A percentile compares a stretch with the other conserved stretches of the same genome.
These are phyloP conservation scores for Drosophila cardini DNA, from an alignment of 1,140 invertebrate species.

Conservation along the genomic window DNA sequence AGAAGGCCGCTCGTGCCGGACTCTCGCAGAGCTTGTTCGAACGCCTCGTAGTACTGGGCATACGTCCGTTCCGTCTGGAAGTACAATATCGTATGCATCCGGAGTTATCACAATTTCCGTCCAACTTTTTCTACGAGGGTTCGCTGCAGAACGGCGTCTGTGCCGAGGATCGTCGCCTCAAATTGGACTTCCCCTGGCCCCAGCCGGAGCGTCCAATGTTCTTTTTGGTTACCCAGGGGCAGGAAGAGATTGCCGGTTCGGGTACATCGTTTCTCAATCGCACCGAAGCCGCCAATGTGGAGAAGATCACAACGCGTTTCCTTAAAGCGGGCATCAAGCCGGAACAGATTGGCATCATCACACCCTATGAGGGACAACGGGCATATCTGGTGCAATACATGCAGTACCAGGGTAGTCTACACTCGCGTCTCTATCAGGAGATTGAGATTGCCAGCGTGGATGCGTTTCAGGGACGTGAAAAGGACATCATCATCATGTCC, in stretches of 20 bases:
- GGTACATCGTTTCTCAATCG: conserved; percentile 99
- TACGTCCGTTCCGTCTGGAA: conserved; percentile 96
- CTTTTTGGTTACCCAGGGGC: conserved; percentile 98
- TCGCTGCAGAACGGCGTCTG: conserved; percentile 99
- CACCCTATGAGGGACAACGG: conserved; percentile 99
- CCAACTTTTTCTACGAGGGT: conserved; percentile 99
- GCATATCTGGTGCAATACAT: conserved; percentile 99
- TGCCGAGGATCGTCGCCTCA: conserved; percentile 95
- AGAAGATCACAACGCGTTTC: conserved; percentile 98
- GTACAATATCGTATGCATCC: conserved; percentile 99
- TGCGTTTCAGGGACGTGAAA: conserved; percentile 98
- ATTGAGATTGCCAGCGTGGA: conserved; percentile 99
- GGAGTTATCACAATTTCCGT: conserved; percentile 98
- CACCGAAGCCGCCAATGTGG: conserved; percentile 99
- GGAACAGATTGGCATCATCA: conserved; percentile 99
- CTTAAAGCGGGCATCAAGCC: conserved; percentile 97
- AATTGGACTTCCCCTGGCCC: conserved; percentile 99
- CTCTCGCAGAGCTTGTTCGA: conserved; percentile 99
- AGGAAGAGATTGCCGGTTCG: conserved; percentile 99
- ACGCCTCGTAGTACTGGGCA: conserved; percentile 97
- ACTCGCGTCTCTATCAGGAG: conserved; percentile 98
- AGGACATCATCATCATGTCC: conserved; percentile 99
- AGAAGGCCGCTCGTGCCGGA: conserved; percentile 98
- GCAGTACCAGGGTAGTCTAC: conserved; percentile 99
- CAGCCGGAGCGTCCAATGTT: conserved; percentile 98